Evolutionary conservation across 2,888 invertebrate genomes (phyloP).

Genomic region (Junonia oenone): DNA sequence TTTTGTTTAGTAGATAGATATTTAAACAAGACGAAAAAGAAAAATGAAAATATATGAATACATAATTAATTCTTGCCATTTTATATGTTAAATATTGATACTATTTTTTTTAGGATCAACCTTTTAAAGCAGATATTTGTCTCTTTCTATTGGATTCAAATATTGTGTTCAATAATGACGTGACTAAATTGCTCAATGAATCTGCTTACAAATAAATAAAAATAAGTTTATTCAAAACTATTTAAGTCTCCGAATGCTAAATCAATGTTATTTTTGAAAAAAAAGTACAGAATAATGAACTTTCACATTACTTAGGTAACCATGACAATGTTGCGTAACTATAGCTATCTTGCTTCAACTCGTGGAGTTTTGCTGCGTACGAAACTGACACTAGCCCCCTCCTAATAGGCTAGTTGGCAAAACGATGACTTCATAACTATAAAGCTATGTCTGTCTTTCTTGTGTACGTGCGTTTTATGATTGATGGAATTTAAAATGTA

Average conservation of each 20-base stretch:
- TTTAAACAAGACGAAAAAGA: no score
- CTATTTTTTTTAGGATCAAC: background rate
- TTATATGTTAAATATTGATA: no score
- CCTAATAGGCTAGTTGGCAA: constrained; percentile 20
- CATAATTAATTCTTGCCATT: no score
- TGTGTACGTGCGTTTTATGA: constrained; percentile 25
- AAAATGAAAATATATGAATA: no score
- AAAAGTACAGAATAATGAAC: background rate
- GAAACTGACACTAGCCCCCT: constrained; percentile 19
- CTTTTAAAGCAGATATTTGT: background rate
- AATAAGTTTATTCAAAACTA: background rate
- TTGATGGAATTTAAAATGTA: constrained; percentile 5
- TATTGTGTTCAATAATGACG: background rate
- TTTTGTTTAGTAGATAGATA: no score
- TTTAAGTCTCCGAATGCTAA: no score
- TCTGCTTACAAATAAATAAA: background rate
- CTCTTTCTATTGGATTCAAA: background rate
- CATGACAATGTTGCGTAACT: constrained; percentile 14
- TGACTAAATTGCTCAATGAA: background rate
- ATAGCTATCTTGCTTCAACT: constrained; percentile 24
- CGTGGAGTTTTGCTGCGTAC: constrained; percentile 4
- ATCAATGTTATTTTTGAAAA: background rate
- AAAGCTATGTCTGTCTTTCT: constrained; percentile 37
- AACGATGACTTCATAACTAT: constrained; percentile 24
- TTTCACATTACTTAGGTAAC: background rate